Evolutionary conservation across 2,113 vertebrate species (phyloP), one percentile per base, ranked within the genome.

Genomic region (Ctenomys sociabilis): DNA sequence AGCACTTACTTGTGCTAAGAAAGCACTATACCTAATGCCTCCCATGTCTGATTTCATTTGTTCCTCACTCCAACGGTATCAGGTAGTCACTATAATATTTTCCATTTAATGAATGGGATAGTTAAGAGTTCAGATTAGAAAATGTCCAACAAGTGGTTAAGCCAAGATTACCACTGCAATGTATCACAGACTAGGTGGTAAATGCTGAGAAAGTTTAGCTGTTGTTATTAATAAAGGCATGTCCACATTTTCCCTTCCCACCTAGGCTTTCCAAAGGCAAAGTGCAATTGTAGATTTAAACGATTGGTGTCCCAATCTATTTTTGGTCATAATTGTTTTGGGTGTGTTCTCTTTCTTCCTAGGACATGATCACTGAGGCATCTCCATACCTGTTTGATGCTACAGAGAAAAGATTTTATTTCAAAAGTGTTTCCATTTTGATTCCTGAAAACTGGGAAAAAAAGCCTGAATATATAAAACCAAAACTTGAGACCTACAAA

Each of bases 331-430:
- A 28, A 93, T 14, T 32, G 43, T 45, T 78, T 78, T 30, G 49
- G 3, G 0, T 32, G 6, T 92, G 30, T 61, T 87, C 85, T 85
- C 37, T 86, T 72, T 64, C 61, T 26, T 26, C 14, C 22, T 52
- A 98, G 98, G 95, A 98, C 35, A 98, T 98, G 97, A 78, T 98
- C n/a, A 97, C 64, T 0, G 64, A 94, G 54, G 98, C 98, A 28
- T 98, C 98, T 43, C 57, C 63, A 1, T 98, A 98, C 66, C 73
- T 98, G 75, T 98, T 98, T 97, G 72, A 97, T 86, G 98, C 98
- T 49, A 97, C 98, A 54, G 88, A 93, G 32, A 97, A 97, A 92
- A 97, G 97, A 93, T 97, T 98, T 81, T 98, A 97, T 84, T 98
- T 97, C 95, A 98, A 97, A 95, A 95, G 86, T 28, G 96, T 97